Conservation (phyloP, 2,888 invertebrate species). For the Graphium colonna region DNA sequence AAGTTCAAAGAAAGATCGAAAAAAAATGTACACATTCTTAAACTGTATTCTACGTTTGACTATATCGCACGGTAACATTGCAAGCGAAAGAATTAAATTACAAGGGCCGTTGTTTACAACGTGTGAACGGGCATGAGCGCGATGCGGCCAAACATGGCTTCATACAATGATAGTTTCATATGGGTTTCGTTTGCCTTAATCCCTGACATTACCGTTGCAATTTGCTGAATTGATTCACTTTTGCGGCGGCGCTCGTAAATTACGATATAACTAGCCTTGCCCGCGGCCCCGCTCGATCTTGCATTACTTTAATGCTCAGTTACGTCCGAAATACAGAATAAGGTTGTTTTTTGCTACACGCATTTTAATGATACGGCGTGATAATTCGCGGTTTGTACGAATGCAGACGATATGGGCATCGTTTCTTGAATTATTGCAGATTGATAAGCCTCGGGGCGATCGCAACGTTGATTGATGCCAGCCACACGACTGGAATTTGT, state of each 20-base stretch:
- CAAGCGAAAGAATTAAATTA: conserved; percentile 12
- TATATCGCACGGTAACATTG: conserved; percentile 5
- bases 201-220: conserved; percentile 23
- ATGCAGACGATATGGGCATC: conserved; percentile 1
- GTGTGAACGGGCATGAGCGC: conserved; percentile 18
- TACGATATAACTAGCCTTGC: conserved; percentile 20
- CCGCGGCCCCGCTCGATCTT: conserved; percentile 11
- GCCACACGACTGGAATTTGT: too few species aligned
- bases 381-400: conserved; percentile 7
- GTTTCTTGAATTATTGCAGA: conserved; percentile 12
- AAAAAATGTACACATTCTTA: too few species aligned
- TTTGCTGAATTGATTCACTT: conserved; percentile 31
- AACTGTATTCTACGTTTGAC: neutral
- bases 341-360: conserved; percentile 10
- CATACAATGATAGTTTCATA: conserved; percentile 19
- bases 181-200: conserved; percentile 21
- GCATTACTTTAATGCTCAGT: conserved; percentile 16
- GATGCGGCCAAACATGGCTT: conserved; percentile 7
- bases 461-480: conserved; percentile 2
- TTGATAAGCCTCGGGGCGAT: conserved; percentile 8
- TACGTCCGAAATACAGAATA: conserved; percentile 13
- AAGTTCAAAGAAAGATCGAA: neutral
- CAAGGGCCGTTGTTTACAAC: conserved; percentile 17
- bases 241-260: conserved; percentile 20
- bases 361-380: conserved; percentile 18